phyloP scores from a whole-genome alignment of 2,888 invertebrate species.

The Melipona beecheii region DNA sequence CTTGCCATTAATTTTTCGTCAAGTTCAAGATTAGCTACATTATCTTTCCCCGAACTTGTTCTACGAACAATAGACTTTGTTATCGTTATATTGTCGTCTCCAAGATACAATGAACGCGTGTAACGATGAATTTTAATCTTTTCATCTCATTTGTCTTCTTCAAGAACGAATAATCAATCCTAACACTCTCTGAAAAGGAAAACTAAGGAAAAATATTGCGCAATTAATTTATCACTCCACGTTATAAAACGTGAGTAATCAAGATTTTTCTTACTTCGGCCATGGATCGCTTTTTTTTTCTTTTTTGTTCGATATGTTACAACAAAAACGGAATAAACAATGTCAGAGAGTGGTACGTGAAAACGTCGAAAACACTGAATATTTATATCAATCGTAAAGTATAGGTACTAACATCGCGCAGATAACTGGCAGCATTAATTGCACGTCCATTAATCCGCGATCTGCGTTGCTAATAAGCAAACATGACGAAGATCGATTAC shows the following conservation, averaged over 20 bases:
- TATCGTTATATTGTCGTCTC: too few species aligned
- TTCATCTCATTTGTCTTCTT: neutral
- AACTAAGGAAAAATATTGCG: neutral
- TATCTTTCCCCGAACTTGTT: too few species aligned
- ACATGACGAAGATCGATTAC: slow-evolving; percentile 18
- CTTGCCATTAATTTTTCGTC: too few species aligned
- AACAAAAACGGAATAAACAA: neutral
- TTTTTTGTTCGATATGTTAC: too few species aligned
- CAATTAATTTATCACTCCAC: neutral
- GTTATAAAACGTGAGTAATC: neutral
- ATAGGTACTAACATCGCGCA: slow-evolving; percentile 6
- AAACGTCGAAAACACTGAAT: neutral
- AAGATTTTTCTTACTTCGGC: neutral
- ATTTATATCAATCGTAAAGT: slow-evolving; percentile 30
- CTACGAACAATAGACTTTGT: too few species aligned
- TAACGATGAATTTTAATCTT: too few species aligned
- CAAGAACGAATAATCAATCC: too few species aligned
- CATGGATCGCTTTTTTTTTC: neutral
- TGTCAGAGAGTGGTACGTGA: neutral
- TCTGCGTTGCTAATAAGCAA: slow-evolving; percentile 20
- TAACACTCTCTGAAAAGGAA: neutral
- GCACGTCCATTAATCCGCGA: slow-evolving; percentile 33
- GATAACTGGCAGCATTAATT: slow-evolving; percentile 32
- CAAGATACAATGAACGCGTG: too few species aligned
- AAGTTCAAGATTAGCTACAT: too few species aligned